Evolutionary conservation across 2,797 vertebrate genomes (phyloP), one percentile per base, ranked within the genome.

Genomic region (Argentina silus): DNA sequence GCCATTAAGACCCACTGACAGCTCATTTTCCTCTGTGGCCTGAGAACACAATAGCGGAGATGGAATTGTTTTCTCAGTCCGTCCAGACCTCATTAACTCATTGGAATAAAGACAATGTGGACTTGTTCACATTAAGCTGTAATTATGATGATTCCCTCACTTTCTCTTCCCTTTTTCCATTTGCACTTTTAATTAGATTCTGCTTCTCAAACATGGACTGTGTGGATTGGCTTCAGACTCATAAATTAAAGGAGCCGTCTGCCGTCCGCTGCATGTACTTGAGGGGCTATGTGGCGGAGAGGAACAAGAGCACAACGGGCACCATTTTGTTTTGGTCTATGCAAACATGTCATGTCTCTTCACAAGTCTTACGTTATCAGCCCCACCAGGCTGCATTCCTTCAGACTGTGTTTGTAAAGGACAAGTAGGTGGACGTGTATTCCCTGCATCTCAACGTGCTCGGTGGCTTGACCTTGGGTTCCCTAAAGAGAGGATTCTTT

Each of bases 41-140:
- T 77, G 79, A 77, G 78, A 85, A 91, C 89, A 90, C 89, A 87
- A 90, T 83, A 87, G 86, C 74, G 60, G 80, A 90, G 87, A 93
- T 90, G 87, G 87, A 91, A 87, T 86, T 89, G 82, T 89, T 81
- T 77, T 43, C 74, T 67, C 55, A 73, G 60, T 73, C 86, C 84
- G 86, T 91, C 79, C 77, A 77, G 82, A 93, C 90, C 89, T 94
- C 91, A 92, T 94, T 93, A 93, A 91, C 87, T 87, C 86, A 88
- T 91, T 89, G 91, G 81, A 90, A 91, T 91, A 90, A 93, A 93
- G 90, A 93, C 90, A 91, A 89, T 74, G 86, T 82, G 50, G 86
- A 88, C 83, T 89, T 91, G 88, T 92, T 94, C 90, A 86, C 87
- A 91, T 93, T 91, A 92, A 86, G 82, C 84, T 89, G 88, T 92